Evolutionary conservation across 2,888 invertebrate species (phyloP).

Genomic region (Trachelus troglodyta): DNA sequence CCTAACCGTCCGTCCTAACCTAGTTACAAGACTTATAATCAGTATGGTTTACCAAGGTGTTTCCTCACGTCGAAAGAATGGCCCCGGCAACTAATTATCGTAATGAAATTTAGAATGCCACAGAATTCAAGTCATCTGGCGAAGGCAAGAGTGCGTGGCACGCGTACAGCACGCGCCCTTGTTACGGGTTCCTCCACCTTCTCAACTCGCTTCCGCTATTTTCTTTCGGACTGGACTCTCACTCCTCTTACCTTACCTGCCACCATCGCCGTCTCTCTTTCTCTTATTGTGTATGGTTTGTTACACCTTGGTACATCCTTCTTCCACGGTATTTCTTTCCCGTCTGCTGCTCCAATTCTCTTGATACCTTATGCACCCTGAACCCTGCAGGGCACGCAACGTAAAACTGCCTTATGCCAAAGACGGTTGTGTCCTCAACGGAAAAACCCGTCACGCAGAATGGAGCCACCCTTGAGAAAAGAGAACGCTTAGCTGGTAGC

Average conservation of each 20-base stretch:
- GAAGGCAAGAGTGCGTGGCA: conserved; percentile 33
- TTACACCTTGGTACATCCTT: background rate
- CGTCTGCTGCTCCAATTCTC: conserved; percentile 23
- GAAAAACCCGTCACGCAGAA: conserved; percentile 4
- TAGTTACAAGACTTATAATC: background rate
- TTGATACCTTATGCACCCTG: conserved; percentile 30
- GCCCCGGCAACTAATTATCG: conserved; percentile 37
- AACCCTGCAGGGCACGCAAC: conserved; percentile 13
- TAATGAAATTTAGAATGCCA: conserved; percentile 47
- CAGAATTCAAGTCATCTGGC: conserved; percentile 44
- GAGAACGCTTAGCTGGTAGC: background rate
- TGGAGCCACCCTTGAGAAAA: background rate
- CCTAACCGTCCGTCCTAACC: background rate
- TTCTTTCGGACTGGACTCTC: background rate
- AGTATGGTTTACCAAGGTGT: background rate
- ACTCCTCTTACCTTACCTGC: background rate
- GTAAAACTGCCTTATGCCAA: conserved; percentile 44
- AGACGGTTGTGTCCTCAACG: conserved; percentile 41
- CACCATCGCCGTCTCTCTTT: background rate
- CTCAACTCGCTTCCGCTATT: background rate
- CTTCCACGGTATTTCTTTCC: background rate
- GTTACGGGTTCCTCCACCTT: conserved; percentile 10
- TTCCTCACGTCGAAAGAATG: background rate
- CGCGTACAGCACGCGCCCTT: conserved; percentile 52
- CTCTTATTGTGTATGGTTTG: background rate